Base-by-base conservation (phyloP, 2,888 invertebrate species). In the Dyspetes luteomarginatus region DNA sequence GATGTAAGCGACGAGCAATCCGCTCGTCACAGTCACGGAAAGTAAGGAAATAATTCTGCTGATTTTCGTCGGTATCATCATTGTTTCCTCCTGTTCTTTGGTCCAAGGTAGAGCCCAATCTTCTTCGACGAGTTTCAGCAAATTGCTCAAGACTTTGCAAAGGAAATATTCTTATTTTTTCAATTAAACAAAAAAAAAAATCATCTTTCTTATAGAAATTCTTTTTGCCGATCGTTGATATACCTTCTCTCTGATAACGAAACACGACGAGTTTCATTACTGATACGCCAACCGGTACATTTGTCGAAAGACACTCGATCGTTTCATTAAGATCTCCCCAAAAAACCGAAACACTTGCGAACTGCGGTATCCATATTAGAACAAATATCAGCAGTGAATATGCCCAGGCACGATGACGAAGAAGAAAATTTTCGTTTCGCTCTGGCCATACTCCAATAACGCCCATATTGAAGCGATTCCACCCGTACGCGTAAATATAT, bases 261-360 rank as follows among this genome's bases (percentile, higher is more conserved):
- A 85, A 71, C 7, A 83, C 72, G 1, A 83, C 12, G 0, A 86
- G 9, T 79, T 88, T 88, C 12, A 83, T 24, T 3, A 82, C 30
- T 0, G 86, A 84, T 17, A 85, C 85, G 0, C 75, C 79, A 0
- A 81, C 72, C 0, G 87, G 82, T 7, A 87, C 79, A 41, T 85
- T 88, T 55, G 83, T 73, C 0, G 87, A 84, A 0, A 88, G 56
- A 69, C 87, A 88, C 22, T 86, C 85, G 7, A 88, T 67, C n/a
- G 84, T 58, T 19, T 75, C 48, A 12, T 86, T 78, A 30, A 86
- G 71, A 41, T 88, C 72, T 0, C 71, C 76, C 83, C 82, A 85
- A 0, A 83, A 3, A 36, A 45, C n/a, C 15, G 58, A n/a, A 19
- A 81, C 41, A n/a, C 72, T 78, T 0, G 76, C 76, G 28, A 79